Percentiles rank a stretch among this genome's conserved stretches.
Evolutionary conservation across 2,113 vertebrate genomes (phyloP).

Genomic region (Rhinichthys klamathensis): DNA sequence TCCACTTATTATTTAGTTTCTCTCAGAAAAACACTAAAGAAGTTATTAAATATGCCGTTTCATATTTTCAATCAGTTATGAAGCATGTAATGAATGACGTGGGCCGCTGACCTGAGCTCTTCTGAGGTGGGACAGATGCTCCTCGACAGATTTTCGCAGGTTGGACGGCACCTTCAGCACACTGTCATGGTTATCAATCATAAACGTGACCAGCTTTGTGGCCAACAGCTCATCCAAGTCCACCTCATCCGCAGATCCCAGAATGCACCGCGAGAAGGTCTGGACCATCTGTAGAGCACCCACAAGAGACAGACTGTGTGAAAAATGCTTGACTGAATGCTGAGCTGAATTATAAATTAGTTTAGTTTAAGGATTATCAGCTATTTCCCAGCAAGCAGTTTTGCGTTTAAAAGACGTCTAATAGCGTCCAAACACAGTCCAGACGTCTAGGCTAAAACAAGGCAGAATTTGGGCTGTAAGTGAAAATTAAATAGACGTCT

Average conservation of each 20-base stretch:
- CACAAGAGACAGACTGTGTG: background rate
- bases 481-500: too few species aligned
- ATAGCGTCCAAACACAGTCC: too few species aligned
- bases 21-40: background rate
- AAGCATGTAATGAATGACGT: background rate
- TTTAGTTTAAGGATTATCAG: background rate
- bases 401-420: too few species aligned
- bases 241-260: slow-evolving; percentile 84
- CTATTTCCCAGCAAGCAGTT: background rate
- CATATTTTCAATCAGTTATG: background rate
- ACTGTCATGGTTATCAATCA: slow-evolving; percentile 84
- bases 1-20: background rate
- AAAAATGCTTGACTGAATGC: background rate
- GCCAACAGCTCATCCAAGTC: slow-evolving; percentile 87
- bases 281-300: slow-evolving; percentile 78
- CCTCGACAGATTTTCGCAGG: slow-evolving; percentile 80
- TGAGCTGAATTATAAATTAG: slow-evolving; percentile 2
- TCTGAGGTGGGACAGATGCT: slow-evolving; percentile 77
- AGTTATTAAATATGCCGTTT: background rate
- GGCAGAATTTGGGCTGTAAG: too few species aligned
- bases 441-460: too few species aligned
- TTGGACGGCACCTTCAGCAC: slow-evolving; percentile 77
- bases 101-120: slow-evolving; percentile 77
- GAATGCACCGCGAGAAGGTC: slow-evolving; percentile 84
- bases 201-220: slow-evolving; percentile 83